Percentiles rank a stretch among this genome's conserved stretches.
Conservation (phyloP, 2,797 vertebrate genomes). For the Danio aesculapii region DNA sequence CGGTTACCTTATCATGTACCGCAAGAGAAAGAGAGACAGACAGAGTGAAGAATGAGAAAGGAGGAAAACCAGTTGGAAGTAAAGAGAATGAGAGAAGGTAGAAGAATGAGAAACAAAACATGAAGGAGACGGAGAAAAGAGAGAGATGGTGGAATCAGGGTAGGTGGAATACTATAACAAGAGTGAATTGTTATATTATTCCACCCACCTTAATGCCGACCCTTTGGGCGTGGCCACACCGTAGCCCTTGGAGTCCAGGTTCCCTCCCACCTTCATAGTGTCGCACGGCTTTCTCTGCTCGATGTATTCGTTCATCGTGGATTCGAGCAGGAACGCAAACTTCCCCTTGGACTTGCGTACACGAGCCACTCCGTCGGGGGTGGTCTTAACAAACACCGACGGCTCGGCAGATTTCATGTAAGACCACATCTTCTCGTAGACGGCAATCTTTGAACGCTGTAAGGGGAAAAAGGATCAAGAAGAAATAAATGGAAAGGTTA, state of each 20-base stretch:
- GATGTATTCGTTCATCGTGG: slow-evolving; percentile 99
- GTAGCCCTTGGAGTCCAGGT: slow-evolving; percentile 99
- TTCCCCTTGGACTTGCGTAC: slow-evolving; percentile 99
- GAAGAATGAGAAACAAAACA: slow-evolving; percentile 9
- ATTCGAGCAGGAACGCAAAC: slow-evolving; percentile 98
- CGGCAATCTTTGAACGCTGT: slow-evolving; percentile 93
- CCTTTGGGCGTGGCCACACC: slow-evolving; percentile 99
- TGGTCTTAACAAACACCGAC: slow-evolving; percentile 98
- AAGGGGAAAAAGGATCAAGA: neutral
- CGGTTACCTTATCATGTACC: slow-evolving; percentile 43
- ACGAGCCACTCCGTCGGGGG: slow-evolving; percentile 95
- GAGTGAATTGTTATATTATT: slow-evolving; percentile 96
- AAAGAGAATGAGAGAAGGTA: slow-evolving; percentile 24
- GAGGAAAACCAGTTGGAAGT: neutral
- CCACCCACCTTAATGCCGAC: slow-evolving; percentile 99
- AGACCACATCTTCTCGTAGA: slow-evolving; percentile 99
- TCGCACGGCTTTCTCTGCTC: slow-evolving; percentile 99
- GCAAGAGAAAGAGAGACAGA: slow-evolving; percentile 34
- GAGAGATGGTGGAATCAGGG: slow-evolving; percentile 91
- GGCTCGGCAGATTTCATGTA: slow-evolving; percentile 99
- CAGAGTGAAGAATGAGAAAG: neutral
- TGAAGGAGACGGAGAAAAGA: slow-evolving; percentile 41
- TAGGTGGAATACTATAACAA: slow-evolving; percentile 99
- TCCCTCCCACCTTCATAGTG: slow-evolving; percentile 99
- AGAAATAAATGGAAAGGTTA: neutral